Percentiles rank a stretch among this genome's conserved stretches.
These are phyloP conservation scores for Climacteris rufus DNA, from an alignment of 2,113 vertebrate genomes.

Conservation along the genomic window DNA sequence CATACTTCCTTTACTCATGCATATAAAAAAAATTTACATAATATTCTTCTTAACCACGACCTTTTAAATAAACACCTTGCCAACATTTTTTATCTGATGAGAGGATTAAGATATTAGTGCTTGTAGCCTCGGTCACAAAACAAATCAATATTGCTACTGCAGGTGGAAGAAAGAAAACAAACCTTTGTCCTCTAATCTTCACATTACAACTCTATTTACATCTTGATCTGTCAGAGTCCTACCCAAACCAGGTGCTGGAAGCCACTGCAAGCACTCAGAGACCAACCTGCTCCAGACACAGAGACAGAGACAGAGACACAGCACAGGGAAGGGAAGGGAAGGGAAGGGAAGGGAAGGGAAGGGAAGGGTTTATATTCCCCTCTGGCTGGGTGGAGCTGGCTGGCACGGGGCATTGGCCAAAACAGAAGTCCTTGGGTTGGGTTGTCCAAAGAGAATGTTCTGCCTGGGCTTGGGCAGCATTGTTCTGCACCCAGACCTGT, in stretches of 20 bases:
- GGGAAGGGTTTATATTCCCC: not conserved
- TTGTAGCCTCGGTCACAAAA: not conserved
- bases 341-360: accelerated
- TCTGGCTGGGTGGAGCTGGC: not conserved
- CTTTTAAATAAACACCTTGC: not conserved
- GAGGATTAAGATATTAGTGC: not conserved
- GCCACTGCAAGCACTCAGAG: accelerated
- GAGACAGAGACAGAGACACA: accelerated
- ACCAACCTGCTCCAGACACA: accelerated
- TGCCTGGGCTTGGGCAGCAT: not conserved
- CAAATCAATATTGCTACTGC: not conserved
- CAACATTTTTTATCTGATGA: not conserved
- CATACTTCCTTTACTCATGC: not conserved
- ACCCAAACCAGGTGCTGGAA: not conserved
- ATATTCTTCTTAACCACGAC: not conserved
- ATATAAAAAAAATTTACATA: not conserved
- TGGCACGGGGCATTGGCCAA: accelerated
- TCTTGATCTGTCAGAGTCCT: not conserved
- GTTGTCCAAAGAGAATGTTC: not conserved
- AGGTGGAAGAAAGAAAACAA: not conserved
- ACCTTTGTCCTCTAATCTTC: not conserved
- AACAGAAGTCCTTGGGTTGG: not conserved
- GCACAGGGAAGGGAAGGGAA: accelerated
- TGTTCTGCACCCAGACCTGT: not conserved
- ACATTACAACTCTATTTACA: not conserved